Base-by-base conservation (phyloP, 2,113 vertebrate species). In the Thermophis baileyi region DNA sequence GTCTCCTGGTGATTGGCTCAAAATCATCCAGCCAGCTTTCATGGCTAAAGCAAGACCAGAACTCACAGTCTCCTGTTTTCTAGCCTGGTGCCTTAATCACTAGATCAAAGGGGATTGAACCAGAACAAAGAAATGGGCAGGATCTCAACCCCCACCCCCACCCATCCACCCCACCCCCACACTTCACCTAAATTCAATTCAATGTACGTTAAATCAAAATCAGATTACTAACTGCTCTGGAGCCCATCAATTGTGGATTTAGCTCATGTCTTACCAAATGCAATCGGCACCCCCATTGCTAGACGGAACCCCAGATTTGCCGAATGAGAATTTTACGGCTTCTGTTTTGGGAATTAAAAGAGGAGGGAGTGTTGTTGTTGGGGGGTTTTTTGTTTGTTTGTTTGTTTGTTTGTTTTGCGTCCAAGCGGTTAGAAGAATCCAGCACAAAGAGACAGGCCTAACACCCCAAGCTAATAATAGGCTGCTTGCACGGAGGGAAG, bases 391-490 rank as follows among this genome's bases (percentile, higher is more conserved):
- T 5, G 47, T 49, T 5, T 49, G 49, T 49, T 14, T 3, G 51
- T 1, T 4, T 20, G 18, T 20, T 11, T 11, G 1, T 50, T 50
- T 1, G 1, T 1, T 53, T 22, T 90, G 90, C 54, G 6, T 30
- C 40, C 95, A 94, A 95, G 20, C 25, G 2, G 91, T 94, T 96
- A 97, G 96, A 86, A 46, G 88, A 57, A 0, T 44, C 47, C 6
- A 53, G 54, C 10, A 4, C 12, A 86, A 87, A 91, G 95, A 97
- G 95, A 93, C 25, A 20, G 88, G 40, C 35, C 95, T 95, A 92
- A 90, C 96, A 95, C 85, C 0, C 35, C 74, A 92, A 53, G 92
- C 93, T 98, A 97, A 98, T 97, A 96, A 92, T 97, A 97, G 95
- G 24, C 0, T 0, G 54, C 74, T 88, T 74, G 16, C 88, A 7